Base-by-base conservation (phyloP, 1,140 invertebrate genomes). In the Drosophila sturtevanti region DNA sequence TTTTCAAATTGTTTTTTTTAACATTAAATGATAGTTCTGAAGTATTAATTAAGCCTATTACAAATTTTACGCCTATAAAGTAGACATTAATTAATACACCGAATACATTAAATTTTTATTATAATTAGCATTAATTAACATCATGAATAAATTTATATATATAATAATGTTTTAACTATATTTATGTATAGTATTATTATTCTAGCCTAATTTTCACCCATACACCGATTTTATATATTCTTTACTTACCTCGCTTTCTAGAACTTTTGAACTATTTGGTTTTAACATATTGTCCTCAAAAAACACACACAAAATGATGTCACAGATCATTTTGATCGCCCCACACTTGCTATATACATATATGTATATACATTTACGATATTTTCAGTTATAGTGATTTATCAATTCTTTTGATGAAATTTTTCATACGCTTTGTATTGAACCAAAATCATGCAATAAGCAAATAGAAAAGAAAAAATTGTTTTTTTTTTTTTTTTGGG, bases 391-490 rank as follows among this genome's bases (percentile, higher is more conserved):
- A 31, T 31, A 31, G 7, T 31, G 27, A 31, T 63, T 41, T 31
- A 21, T 14, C 22, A 63, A n/a, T 31, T 18, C 21, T 35, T 31
- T 31, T 14, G 37, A 7, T 60, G 21, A 82, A 79, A 82, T 86
- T 87, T 86, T 72, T 87, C 81, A 86, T 86, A 87, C 81, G 79
- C 64, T 72, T 64, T 21, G 68, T 59, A 64, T 44, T 31, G 6
- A 16, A n/a, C n/a, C 14, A 31, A 31, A 34, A 44, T 41, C 60
- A n/a, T n/a, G n/a, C n/a, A 18, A 69, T 68, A 48, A 66, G 59
- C n/a, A n/a, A n/a, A 68, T 61, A 63, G 38, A 63, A 38, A 51
- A 56, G 27, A 21, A n/a, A 9, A 63, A 55, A 55, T 44, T 37
- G 14, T 54, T 62, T 22, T 31, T 31, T 31, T 3, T 41, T 3